Evolutionary conservation across 2,797 vertebrate species (phyloP), one percentile per base, ranked within the genome.

Genomic region (Bucorvus abyssinicus): DNA sequence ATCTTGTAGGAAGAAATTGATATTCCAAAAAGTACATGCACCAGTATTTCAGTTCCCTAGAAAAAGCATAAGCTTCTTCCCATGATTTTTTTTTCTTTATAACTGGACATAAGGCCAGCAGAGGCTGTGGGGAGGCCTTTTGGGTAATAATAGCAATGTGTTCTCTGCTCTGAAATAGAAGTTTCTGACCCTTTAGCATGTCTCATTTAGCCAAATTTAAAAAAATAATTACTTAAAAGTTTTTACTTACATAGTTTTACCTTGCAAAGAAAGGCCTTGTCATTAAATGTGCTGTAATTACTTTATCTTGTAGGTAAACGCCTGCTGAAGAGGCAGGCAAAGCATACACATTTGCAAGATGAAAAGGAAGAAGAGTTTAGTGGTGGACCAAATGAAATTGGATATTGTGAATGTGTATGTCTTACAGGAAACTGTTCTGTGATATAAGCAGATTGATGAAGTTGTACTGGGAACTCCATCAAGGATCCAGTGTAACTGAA

Each of bases 391-490:
- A 83, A 91, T 10, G n/a, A 67, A 53, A 80, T 45, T 76, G 92
- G 82, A 52, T 18, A 81, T 59, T 93, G 90, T 77, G 77, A 84
- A 96, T 96, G 96, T 97, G 97, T 96, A 45, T 87, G 96, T 97
- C 97, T 95, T 90, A 95, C 94, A 93, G 71, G 89, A 93, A 81
- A 97, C 98, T 99, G 99, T 98, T 94, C 98, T 99, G 99, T 95
- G 86, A 79, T 56, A 47, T 0, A 79, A 75, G 98, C 98, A 98
- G 99, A 98, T 97, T 90, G 74, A 98, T 99, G 99, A 99, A 69
- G 98, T 98, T 96, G 88, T 96, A 97, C 98, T 98, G 98, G 99
- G 99, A 99, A 99, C 98, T 98, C 99, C 98, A 98, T 24, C 47
- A 97, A 98, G 99, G 99, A 98, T 98, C 99, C 98, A 50, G 98